These are phyloP conservation scores for Trichogramma evanescens DNA, from an alignment of 2,888 invertebrate genomes.

Conservation along the genomic window DNA sequence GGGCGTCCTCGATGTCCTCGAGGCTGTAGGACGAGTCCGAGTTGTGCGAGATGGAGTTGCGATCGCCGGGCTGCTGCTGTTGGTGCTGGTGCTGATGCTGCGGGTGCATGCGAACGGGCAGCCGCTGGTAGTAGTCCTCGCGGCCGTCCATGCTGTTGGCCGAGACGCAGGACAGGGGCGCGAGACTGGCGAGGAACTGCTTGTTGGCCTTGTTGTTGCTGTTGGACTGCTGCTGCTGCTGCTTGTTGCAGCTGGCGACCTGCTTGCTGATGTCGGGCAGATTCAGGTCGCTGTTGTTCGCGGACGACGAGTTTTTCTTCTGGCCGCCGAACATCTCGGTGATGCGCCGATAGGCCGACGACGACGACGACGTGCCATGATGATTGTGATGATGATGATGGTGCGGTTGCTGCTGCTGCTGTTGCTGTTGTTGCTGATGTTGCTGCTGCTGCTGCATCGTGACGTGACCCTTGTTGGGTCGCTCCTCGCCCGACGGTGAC, in stretches of 20 bases:
- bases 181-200: constrained; percentile 72
- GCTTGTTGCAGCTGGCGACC: constrained; percentile 12
- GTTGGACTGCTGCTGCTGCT: constrained; percentile 34
- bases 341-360: constrained; percentile 59
- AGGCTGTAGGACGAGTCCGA: constrained; percentile 64
- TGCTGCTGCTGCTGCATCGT: background rate
- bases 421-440: constrained; percentile 5
- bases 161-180: constrained; percentile 71
- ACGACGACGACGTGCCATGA: constrained; percentile 18
- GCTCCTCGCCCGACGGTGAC: constrained; percentile 64
- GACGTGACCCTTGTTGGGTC: constrained; percentile 32
- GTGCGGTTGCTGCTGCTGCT: background rate
- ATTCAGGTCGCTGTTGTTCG: constrained; percentile 48
- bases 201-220: constrained; percentile 54
- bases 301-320: constrained; percentile 39
- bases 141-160: constrained; percentile 52
- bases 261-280: constrained; percentile 33
- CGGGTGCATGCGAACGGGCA: constrained; percentile 42
- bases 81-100: constrained; percentile 23
- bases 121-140: constrained; percentile 58
- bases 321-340: constrained; percentile 56
- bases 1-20: constrained; percentile 57
- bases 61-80: constrained; percentile 47
- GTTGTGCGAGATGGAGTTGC: constrained; percentile 57
- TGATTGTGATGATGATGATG: constrained; percentile 21